Evolutionary conservation across 2,888 invertebrate species (phyloP), one percentile per base, ranked within the genome.

Genomic region (Holacanthella duospinosa): DNA sequence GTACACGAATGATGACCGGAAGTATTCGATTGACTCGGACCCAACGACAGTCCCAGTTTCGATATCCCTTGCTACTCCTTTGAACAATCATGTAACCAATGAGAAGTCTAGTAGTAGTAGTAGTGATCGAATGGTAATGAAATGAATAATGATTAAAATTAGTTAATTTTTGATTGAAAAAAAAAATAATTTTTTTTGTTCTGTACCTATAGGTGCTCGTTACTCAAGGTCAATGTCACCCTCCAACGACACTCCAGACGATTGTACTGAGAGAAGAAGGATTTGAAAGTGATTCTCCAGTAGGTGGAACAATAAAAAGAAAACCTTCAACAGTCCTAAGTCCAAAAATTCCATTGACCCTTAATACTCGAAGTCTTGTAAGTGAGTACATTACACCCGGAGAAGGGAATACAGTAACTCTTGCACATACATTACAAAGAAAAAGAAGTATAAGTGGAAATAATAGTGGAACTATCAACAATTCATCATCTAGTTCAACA

Each of bases 321-420:
- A 93, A 93, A 76, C 93, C 93, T 0, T 89, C 90, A 24, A 75
- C 75, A 27, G 70, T 60, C 21, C 88, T 90, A 86, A 89, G 89
- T 77, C 92, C 93, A 6, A 92, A 91, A 78, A 83, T 93, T 58
- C 93, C 93, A 0, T 77, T 93, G 68, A 93, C 93, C 2, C 88
- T 89, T 75, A 93, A 92, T 79, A 93, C 93, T 1, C 82, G 93
- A 19, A 90, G 91, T 75, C 79, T 93, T 64, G 68, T 72, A 28
- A 69, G 72, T 21, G 92, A 92, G 75, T 91, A 93, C 76, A 91
- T 88, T 74, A 72, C 72, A 62, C 68, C 73, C 28, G 69, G 67
- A 27, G 66, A 71, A 44, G 69, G 65, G 43, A 69, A 68, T n/a
- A 72, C 74, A 2, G 48, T 48, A 9, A 65, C 74, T 24, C 72